Conservation (phyloP, 2,888 invertebrate species). For the Cantharis rustica region DNA sequence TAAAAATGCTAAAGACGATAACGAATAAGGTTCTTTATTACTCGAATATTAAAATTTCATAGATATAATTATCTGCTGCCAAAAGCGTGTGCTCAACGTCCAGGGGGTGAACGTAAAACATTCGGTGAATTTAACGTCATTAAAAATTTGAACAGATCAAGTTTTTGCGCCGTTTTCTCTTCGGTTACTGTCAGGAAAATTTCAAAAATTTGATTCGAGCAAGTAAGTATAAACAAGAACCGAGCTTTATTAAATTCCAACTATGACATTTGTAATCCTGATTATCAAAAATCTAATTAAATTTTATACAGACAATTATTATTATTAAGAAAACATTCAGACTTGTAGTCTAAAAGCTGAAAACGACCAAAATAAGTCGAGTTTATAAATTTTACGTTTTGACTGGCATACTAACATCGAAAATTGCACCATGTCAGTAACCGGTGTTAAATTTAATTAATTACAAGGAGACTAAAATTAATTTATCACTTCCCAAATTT, state of each 20-base stretch:
- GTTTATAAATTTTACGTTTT: not conserved
- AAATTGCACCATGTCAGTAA: not conserved
- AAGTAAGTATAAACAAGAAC: not conserved
- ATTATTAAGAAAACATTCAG: not conserved
- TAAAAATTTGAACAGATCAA: not conserved
- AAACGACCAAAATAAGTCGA: not conserved
- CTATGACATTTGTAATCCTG: not conserved
- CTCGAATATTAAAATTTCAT: not conserved
- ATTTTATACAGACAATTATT: not conserved
- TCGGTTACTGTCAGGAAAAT: not conserved
- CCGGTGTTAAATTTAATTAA: slow-evolving; percentile 3
- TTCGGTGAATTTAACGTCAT: not conserved
- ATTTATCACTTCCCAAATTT: not conserved
- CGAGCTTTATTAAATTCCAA: not conserved
- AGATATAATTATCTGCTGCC: not conserved
- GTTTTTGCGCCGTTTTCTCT: not conserved
- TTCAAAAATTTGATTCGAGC: not conserved
- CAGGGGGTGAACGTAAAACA: not conserved
- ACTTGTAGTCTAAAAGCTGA: not conserved
- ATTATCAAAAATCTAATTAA: not conserved
- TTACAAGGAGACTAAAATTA: not conserved
- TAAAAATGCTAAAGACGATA: not conserved
- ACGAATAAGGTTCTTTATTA: not conserved
- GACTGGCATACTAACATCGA: not conserved
- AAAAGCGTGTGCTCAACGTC: not conserved